These are phyloP conservation scores for Scrobipalpa atriplicella DNA, from an alignment of 2,888 invertebrate species.

Conservation along the genomic window DNA sequence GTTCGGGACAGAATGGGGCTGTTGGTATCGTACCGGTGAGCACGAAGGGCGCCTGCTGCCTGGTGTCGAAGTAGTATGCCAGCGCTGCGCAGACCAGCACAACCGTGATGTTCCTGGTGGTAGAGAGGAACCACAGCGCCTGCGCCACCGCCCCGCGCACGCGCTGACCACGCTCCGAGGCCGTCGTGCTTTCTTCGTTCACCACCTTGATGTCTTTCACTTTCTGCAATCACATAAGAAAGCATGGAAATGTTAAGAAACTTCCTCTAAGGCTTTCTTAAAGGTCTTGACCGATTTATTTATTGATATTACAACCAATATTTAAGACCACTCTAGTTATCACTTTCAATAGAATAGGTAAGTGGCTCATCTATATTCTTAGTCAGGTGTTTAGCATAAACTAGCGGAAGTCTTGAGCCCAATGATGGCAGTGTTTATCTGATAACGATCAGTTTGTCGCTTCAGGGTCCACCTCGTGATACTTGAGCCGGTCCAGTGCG, in stretches of 20 bases:
- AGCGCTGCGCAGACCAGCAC: conserved; percentile 87
- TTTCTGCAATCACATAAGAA: conserved; percentile 81
- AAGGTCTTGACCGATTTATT: too few species aligned
- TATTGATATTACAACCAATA: too few species aligned
- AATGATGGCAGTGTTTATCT: conserved; percentile 1
- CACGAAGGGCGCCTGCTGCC: conserved; percentile 84
- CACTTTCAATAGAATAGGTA: background rate
- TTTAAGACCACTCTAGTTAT: too few species aligned
- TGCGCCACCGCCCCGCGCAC: conserved; percentile 76
- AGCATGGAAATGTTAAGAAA: background rate
- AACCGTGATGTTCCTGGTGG: conserved; percentile 89
- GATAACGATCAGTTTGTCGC: conserved; percentile 19
- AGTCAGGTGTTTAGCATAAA: background rate
- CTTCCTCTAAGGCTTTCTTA: too few species aligned
- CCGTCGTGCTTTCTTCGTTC: conserved; percentile 45
- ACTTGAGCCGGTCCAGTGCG: background rate
- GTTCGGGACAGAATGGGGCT: background rate
- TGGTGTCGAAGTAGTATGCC: conserved; percentile 85
- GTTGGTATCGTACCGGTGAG: conserved; percentile 79
- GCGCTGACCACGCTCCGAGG: conserved; percentile 38
- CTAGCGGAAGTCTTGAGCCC: conserved; percentile 1
- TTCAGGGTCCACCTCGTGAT: background rate
- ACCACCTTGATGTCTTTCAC: conserved; percentile 85
- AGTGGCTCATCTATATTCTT: background rate
- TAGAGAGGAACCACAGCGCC: conserved; percentile 87